These are phyloP conservation scores for Lates japonicus DNA, from an alignment of 2,797 vertebrate species.

Conservation along the genomic window DNA sequence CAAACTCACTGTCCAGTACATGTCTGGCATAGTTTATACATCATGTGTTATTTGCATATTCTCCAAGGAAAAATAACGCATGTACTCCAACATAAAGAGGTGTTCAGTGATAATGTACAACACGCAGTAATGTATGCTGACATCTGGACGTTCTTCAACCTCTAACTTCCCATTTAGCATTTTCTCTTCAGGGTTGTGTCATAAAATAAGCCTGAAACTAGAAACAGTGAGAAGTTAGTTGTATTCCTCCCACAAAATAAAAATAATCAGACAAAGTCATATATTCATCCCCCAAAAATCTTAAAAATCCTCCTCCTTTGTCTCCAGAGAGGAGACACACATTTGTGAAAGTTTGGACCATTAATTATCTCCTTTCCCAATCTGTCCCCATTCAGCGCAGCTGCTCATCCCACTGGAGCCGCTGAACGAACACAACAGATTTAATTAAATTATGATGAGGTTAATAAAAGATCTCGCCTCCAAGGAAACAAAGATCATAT, in stretches of 20 bases:
- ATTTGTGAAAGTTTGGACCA: conserved; percentile 36
- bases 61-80: background rate
- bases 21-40: background rate
- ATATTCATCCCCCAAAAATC: conserved; percentile 15
- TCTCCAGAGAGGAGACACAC: conserved; percentile 32
- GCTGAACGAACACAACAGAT: conserved; percentile 38
- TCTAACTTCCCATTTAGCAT: conserved; percentile 3
- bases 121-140: background rate
- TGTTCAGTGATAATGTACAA: background rate
- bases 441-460: conserved; percentile 32
- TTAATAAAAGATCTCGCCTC: conserved; percentile 43
- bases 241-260: background rate
- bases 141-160: background rate
- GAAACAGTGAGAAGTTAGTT: background rate
- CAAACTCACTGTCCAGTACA: background rate
- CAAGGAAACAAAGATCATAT: conserved; percentile 13
- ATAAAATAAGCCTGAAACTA: conserved; percentile 18
- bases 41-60: conserved; percentile 2
- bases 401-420: conserved; percentile 47
- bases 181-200: background rate
- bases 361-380: conserved; percentile 51
- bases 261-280: conserved; percentile 31
- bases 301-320: conserved; percentile 26
- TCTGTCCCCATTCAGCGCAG: conserved; percentile 40
- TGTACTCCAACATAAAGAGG: background rate